A percentile compares a stretch with the other conserved stretches of the same genome.
These are phyloP conservation scores for Rhinopithecus roxellana DNA, from an alignment of 2,113 vertebrate genomes.

Conservation along the genomic window DNA sequence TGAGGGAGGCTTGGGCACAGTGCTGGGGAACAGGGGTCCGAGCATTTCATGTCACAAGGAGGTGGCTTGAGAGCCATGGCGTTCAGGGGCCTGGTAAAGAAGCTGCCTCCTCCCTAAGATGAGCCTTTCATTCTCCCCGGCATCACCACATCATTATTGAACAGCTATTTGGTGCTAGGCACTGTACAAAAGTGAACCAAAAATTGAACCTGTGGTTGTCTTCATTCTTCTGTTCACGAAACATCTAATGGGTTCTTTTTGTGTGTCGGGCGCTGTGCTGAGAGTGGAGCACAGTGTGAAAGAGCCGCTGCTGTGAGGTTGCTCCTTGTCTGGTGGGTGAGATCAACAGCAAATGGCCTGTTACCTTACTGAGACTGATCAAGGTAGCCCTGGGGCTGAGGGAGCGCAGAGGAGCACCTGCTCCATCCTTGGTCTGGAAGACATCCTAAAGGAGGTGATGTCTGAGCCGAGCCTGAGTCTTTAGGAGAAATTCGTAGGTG, in stretches of 20 bases:
- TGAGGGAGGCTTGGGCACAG: not conserved
- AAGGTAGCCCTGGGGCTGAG: not conserved
- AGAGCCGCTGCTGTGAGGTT: not conserved
- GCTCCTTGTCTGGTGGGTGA: not conserved
- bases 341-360: not conserved
- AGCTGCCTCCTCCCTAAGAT: not conserved
- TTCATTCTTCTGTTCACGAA: not conserved
- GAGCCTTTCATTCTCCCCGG: not conserved
- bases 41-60: not conserved
- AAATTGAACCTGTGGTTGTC: not conserved
- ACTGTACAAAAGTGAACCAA: not conserved
- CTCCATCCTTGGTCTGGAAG: not conserved
- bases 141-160: not conserved
- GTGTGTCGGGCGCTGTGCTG: not conserved
- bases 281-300: not conserved
- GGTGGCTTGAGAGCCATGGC: not conserved
- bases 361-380: not conserved
- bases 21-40: not conserved
- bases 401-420: not conserved
- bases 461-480: not conserved
- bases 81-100: not conserved
- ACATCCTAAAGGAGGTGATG: not conserved
- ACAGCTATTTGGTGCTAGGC: slow-evolving; percentile 8
- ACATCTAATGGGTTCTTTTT: not conserved
- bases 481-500: not conserved